Percentiles rank a stretch among this genome's conserved stretches.
These are phyloP conservation scores for Eristalis pertinax DNA, from an alignment of 2,888 invertebrate genomes.

Conservation along the genomic window DNA sequence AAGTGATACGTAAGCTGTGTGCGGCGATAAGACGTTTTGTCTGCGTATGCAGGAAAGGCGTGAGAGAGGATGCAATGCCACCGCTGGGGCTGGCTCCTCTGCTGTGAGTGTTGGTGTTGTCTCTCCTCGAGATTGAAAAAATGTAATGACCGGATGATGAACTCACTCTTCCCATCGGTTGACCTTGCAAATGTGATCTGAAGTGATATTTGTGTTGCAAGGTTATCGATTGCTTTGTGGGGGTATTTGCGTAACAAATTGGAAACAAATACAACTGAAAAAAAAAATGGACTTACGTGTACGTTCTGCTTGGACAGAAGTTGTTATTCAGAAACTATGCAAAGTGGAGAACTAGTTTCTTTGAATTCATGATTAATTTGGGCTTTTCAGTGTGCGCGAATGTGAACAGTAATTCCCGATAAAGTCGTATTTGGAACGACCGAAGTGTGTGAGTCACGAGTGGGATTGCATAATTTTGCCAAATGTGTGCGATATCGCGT, in stretches of 20 bases:
- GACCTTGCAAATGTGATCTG: slow-evolving; percentile 17
- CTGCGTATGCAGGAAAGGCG: neutral
- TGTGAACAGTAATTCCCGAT: neutral
- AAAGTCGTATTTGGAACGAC: neutral
- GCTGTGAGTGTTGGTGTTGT: neutral
- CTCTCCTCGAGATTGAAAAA: neutral
- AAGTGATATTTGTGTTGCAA: neutral
- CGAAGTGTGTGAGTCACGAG: neutral
- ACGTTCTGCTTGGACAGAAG: neutral
- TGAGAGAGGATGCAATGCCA: neutral
- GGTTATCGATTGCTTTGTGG: slow-evolving; percentile 11
- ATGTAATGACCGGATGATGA: neutral
- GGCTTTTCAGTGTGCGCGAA: neutral
- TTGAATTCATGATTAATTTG: neutral
- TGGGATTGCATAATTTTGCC: neutral
- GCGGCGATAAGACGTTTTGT: neutral
- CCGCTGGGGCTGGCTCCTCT: no score
- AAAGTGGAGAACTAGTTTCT: neutral
- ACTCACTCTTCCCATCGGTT: neutral
- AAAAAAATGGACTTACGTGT: neutral
- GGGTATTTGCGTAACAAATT: slow-evolving; percentile 9
- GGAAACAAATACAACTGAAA: neutral
- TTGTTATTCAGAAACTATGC: neutral
- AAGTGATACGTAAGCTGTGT: neutral
- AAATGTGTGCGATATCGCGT: neutral